Percentiles rank a stretch among this genome's conserved stretches.
These are phyloP conservation scores for Tetraodon nigroviridis DNA, from an alignment of 2,113 vertebrate genomes.

Conservation along the genomic window DNA sequence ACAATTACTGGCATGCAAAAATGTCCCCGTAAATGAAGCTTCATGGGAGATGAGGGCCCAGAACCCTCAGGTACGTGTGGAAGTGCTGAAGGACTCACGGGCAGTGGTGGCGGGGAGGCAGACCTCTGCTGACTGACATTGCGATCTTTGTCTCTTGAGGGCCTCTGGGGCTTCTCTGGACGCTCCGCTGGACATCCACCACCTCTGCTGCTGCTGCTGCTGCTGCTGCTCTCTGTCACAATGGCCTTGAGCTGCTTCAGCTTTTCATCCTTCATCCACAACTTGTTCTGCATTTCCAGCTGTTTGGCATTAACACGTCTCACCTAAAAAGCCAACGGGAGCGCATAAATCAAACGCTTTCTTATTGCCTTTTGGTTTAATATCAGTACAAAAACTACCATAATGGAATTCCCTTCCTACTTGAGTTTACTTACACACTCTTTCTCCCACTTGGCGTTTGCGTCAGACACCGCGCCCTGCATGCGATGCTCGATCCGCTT, in stretches of 20 bases:
- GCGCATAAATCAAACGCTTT: background rate
- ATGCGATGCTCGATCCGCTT: slow-evolving; percentile 84
- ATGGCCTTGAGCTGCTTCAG: slow-evolving; percentile 98
- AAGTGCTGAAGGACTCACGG: slow-evolving; percentile 73
- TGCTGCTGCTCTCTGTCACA: slow-evolving; percentile 80
- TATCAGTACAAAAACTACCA: too few species aligned
- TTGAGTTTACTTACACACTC: slow-evolving; percentile 86
- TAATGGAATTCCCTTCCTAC: too few species aligned
- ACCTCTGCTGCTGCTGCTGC: slow-evolving; percentile 8
- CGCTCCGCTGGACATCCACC: slow-evolving; percentile 31
- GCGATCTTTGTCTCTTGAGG: slow-evolving; percentile 81
- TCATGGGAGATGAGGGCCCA: background rate
- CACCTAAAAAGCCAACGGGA: slow-evolving; percentile 69
- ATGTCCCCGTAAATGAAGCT: background rate
- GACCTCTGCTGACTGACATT: slow-evolving; percentile 70
- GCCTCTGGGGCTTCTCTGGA: slow-evolving; percentile 74
- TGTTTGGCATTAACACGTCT: slow-evolving; percentile 93
- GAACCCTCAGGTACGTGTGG: background rate
- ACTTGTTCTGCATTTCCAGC: slow-evolving; percentile 97
- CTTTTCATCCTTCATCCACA: slow-evolving; percentile 99
- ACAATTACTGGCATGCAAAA: slow-evolving; percentile 32
- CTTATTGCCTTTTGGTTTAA: too few species aligned
- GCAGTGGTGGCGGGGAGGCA: slow-evolving; percentile 74
- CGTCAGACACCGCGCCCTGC: slow-evolving; percentile 87
- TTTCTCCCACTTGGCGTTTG: slow-evolving; percentile 90